Base-by-base conservation (phyloP, 2,797 vertebrate species). In the Peromyscus nudipes region DNA sequence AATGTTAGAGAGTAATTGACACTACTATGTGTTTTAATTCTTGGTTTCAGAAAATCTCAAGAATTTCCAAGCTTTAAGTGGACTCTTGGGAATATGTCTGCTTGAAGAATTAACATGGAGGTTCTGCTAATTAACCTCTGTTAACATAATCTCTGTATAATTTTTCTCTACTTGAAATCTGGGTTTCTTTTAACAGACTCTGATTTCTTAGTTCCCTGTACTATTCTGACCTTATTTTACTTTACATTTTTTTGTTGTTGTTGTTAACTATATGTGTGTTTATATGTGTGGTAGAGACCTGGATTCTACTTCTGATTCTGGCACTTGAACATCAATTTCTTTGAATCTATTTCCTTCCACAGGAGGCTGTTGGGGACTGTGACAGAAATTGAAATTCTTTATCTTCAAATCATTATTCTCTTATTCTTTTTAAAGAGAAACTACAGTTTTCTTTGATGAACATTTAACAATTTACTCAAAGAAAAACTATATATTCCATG, bases 81-180 rank as follows among this genome's bases (percentile, higher is more conserved):
- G 76, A 40, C 52, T 27, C n/a, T 92, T 71, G 37, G 40, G 64
- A 86, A 55, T 64, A 40, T 49, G 13, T 76, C 55, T 93, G 13
- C 73, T 92, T 79, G 25, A 34, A 87, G 37, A 85, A 12, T 93
- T 87, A 62, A 12, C 62, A 37, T 23, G 37, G 92, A 96, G 57
- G 27, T 11, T 89, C 67, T 89, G 69, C 23, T 79, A 57, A 75
- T 94, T 89, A 94, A 80, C 13, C 29, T 90, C 79, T 93, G 34
- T 94, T 89, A 40, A 86, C 87, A 73, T 77, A 82, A 88, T 88
- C n/a, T 77, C 40, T 67, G 29, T 67, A 52, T 71, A 80, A 88
- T 88, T 86, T 95, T 92, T 95, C 11, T 84, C 29, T 76, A 80
- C 82, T 76, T 88, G 60, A 96, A 97, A 96, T 95, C 71, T 84